These are phyloP conservation scores for Rostratula benghalensis DNA, from an alignment of 2,113 vertebrate species.

Conservation along the genomic window DNA sequence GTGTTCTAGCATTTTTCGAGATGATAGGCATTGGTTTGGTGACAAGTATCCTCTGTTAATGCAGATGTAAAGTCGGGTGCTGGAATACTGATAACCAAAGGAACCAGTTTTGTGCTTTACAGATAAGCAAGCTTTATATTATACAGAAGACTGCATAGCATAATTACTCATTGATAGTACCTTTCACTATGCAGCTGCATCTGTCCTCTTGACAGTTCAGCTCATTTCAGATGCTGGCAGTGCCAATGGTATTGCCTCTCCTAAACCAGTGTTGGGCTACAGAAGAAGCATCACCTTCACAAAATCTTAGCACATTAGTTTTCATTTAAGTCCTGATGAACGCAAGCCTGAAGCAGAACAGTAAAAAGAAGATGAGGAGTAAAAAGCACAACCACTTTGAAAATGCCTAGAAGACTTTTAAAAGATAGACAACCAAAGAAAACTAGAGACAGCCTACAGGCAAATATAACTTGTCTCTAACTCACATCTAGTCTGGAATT, in stretches of 20 bases:
- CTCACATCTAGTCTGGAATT: constrained; percentile 69
- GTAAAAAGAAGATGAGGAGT: background rate
- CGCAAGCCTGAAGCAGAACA: background rate
- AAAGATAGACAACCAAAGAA: background rate
- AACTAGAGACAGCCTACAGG: background rate
- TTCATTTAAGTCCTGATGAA: background rate
- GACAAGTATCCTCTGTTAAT: background rate
- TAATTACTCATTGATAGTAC: background rate
- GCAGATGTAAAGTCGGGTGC: background rate
- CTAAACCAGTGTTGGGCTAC: background rate
- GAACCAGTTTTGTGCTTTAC: background rate
- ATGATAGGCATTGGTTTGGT: background rate
- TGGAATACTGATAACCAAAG: background rate
- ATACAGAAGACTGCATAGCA: background rate
- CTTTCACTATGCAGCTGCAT: background rate
- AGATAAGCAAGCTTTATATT: background rate
- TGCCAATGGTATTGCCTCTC: background rate
- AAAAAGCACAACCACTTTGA: background rate
- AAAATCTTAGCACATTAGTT: background rate
- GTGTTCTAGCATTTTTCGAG: background rate
- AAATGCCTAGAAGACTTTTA: background rate
- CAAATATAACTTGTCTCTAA: constrained; percentile 17
- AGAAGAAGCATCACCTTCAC: background rate
- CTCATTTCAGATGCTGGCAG: background rate
- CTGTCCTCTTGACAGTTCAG: background rate